Evolutionary conservation across 1,140 invertebrate genomes (phyloP).

Genomic region (Zaprionus inermis): DNA sequence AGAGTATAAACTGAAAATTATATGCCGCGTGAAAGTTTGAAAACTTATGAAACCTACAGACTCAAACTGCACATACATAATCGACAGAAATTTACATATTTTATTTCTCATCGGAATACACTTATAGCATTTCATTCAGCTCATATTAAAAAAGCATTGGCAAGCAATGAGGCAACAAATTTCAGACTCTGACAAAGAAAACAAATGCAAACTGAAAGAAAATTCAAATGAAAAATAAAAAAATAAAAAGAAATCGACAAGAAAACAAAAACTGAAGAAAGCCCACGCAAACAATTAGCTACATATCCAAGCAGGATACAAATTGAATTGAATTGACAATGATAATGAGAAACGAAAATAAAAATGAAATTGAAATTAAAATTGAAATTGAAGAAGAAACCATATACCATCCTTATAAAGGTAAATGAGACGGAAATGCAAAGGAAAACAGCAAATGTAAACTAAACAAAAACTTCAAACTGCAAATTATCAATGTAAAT

Average conservation of each 20-base stretch:
- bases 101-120: background rate
- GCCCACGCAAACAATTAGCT: background rate
- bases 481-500: conserved; percentile 63
- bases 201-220: background rate
- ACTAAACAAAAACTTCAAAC: conserved; percentile 1
- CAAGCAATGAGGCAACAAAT: background rate
- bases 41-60: conserved; percentile 6
- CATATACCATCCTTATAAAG: background rate
- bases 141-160: background rate
- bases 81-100: background rate
- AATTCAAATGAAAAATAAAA: conserved; percentile 4
- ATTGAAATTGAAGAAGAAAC: background rate
- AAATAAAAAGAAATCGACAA: background rate
- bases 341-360: background rate
- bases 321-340: conserved; percentile 2
- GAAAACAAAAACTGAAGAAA: background rate
- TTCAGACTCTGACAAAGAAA: conserved; percentile 1
- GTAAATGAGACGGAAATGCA: background rate
- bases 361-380: conserved; percentile 1
- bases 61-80: background rate
- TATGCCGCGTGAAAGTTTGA: conserved; percentile 3
- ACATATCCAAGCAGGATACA: conserved; percentile 5
- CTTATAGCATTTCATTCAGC: background rate
- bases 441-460: background rate
- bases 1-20: background rate